Percentiles rank a stretch among this genome's conserved stretches.
These are phyloP conservation scores for Lymantria dispar DNA, from an alignment of 2,888 invertebrate genomes.

Conservation along the genomic window DNA sequence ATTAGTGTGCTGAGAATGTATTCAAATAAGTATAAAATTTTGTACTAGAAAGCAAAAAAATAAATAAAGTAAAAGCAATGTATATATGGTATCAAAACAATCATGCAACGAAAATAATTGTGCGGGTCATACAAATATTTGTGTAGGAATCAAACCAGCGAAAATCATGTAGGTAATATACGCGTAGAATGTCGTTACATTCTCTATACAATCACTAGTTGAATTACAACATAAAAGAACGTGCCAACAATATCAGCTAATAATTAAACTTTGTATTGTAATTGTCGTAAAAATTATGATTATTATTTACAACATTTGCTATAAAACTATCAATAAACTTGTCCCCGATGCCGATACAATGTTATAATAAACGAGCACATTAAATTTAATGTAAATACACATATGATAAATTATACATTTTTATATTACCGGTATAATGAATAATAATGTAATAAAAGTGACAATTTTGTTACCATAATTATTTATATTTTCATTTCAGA, in stretches of 20 bases:
- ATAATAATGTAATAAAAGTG: background rate
- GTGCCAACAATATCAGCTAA: slow-evolving; percentile 10
- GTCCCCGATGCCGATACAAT: slow-evolving; percentile 17
- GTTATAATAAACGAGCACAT: slow-evolving; percentile 18
- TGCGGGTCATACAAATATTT: no score
- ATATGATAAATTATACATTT: slow-evolving; percentile 8
- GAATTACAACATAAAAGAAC: slow-evolving; percentile 3
- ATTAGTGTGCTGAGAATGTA: no score
- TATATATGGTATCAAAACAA: no score
- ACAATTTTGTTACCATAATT: background rate
- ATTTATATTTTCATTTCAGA: background rate
- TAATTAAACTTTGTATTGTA: slow-evolving; percentile 30
- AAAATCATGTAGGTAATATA: no score
- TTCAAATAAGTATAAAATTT: no score
- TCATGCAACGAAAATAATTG: no score
- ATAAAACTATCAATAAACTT: slow-evolving; percentile 36
- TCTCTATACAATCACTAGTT: background rate
- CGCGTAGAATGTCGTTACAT: no score
- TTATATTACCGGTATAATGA: slow-evolving; percentile 5
- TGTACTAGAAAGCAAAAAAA: no score
- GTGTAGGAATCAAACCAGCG: no score
- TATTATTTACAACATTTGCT: slow-evolving; percentile 27
- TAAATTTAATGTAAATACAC: slow-evolving; percentile 9
- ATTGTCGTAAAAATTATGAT: slow-evolving; percentile 28
- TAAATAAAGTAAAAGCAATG: no score